phyloP scores from a whole-genome alignment of 2,888 invertebrate species.

The Scotopteryx bipunctaria region DNA sequence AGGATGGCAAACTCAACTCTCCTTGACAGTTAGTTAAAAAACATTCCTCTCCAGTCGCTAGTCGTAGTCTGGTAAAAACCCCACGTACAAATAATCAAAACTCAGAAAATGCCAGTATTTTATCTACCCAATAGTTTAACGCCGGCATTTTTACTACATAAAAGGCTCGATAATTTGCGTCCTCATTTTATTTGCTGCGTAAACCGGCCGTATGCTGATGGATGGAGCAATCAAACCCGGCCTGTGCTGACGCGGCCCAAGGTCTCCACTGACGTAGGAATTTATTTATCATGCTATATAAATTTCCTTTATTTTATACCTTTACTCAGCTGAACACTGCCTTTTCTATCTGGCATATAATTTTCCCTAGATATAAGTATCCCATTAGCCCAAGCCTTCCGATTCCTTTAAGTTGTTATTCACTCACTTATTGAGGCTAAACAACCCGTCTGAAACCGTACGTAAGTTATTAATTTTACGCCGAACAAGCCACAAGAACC shows the following conservation, averaged over 20 bases:
- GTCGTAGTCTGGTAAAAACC: too few species aligned
- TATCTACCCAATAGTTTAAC: constrained; percentile 19
- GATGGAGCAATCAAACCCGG: constrained; percentile 77
- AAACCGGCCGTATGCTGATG: constrained; percentile 62
- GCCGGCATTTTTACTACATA: constrained; percentile 24
- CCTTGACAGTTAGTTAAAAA: too few species aligned
- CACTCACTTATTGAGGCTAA: too few species aligned
- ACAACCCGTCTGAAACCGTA: constrained; percentile 1
- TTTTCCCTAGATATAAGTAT: too few species aligned
- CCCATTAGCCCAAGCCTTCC: too few species aligned
- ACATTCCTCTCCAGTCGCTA: too few species aligned
- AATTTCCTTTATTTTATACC: constrained; percentile 67
- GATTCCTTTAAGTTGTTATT: too few species aligned
- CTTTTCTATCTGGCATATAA: too few species aligned
- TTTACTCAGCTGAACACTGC: constrained; percentile 4
- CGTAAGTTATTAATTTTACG: constrained; percentile 20
- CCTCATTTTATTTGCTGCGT: constrained; percentile 48
- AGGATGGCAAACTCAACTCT: too few species aligned
- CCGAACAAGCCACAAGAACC: constrained; percentile 23
- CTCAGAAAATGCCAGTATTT: constrained; percentile 12
- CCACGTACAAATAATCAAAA: too few species aligned
- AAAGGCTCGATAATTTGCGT: constrained; percentile 27
- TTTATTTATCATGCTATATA: constrained; percentile 76
- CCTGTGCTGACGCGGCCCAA: constrained; percentile 70
- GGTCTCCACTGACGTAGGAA: constrained; percentile 59